Conservation (phyloP, 1,140 invertebrate genomes). For the Cyclargus thomasi region DNA sequence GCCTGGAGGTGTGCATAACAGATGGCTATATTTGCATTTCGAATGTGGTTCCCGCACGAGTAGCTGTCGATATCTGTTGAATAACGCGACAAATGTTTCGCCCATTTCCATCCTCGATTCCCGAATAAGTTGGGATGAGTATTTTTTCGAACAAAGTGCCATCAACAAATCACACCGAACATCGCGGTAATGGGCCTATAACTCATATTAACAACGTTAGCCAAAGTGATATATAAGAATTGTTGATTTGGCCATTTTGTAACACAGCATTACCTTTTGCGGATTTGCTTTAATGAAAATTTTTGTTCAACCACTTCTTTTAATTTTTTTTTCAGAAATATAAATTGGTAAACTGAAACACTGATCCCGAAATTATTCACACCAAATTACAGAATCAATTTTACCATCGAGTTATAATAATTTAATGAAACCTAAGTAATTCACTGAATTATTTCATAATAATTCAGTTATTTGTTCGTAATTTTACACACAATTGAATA, state of each 20-base stretch:
- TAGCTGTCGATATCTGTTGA: background rate
- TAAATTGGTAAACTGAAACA: too few relatives aligned
- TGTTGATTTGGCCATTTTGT: slow-evolving; percentile 1
- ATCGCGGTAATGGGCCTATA: background rate
- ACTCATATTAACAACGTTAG: background rate
- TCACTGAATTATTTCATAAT: too few relatives aligned
- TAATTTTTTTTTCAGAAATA: too few relatives aligned
- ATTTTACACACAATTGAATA: too few relatives aligned
- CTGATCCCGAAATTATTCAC: too few relatives aligned
- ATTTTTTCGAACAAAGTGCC: background rate
- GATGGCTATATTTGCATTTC: background rate
- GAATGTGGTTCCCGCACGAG: background rate
- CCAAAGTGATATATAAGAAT: background rate
- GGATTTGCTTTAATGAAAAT: background rate
- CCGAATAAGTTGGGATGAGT: background rate
- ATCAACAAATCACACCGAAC: background rate
- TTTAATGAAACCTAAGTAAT: too few relatives aligned
- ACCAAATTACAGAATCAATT: too few relatives aligned
- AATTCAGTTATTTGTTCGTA: too few relatives aligned
- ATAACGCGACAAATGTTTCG: background rate
- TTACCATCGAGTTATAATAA: too few relatives aligned
- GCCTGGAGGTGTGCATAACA: background rate
- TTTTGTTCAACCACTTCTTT: too few relatives aligned
- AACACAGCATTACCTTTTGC: background rate
- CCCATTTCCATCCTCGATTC: background rate